Base-by-base conservation (phyloP, 2,797 vertebrate genomes). In the Mionectes olivaceus region DNA sequence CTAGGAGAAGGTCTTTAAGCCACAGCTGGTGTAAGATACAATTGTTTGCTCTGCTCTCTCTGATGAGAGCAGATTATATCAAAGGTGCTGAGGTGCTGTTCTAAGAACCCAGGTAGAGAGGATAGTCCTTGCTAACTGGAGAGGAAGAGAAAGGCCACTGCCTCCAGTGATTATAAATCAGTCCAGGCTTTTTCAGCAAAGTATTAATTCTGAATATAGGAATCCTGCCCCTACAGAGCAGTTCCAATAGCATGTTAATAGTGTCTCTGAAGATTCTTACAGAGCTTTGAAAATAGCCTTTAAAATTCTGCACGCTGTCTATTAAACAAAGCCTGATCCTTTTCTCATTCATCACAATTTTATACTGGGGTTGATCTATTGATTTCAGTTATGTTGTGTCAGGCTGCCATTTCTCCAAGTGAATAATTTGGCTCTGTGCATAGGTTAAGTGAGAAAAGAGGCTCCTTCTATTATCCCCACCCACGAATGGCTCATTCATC, bases 391-490 rank as follows among this genome's bases (percentile, higher is more conserved):
- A 59, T 56, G 80, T 93, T 91, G 70, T 92, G 69, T 91, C 93
- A 94, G 87, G 56, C 76, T 95, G 47, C 59, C 28, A 28, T 93
- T 95, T 89, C 82, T 95, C 61, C 82, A 81, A 78, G 83, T 92
- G 92, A 93, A 41, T 93, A 81, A 96, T 95, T 92, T 1, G 0
- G 9, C 75, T 89, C 77, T 82, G 67, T 87, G 82, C 80, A 86
- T 91, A 94, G 91, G 79, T 96, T 93, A 96, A 95, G 85, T 86
- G 80, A 96, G 87, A 93, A 91, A 92, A 93, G 80, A 94, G 39
- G 21, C 44, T 89, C 17, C 78, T 84, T 94, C 84, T 90, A 69
- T 95, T 95, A 94, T 95, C 55, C 67, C 61, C 33, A 52, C 87
- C 78, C 82, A 35, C 69, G 84, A 95, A 92, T 81, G 84, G 68